phyloP scores from a whole-genome alignment of 2,888 invertebrate genomes.

The Diaperis boleti region DNA sequence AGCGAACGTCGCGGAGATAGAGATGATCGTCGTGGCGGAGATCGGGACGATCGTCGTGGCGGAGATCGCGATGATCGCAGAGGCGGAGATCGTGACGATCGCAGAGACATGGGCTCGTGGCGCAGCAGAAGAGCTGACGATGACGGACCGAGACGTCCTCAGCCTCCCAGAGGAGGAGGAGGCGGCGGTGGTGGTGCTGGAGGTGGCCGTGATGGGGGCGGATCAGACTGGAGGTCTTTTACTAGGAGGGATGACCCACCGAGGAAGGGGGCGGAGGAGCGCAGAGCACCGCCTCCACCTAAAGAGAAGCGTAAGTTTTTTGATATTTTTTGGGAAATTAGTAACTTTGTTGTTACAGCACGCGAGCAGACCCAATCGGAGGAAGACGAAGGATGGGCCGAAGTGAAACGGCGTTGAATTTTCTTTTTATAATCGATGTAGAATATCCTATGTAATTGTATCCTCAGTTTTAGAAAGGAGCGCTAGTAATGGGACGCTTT shows the following conservation, averaged over 20 bases:
- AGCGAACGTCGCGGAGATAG: not conserved
- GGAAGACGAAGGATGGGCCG: constrained; percentile 61
- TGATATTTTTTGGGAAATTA: constrained; percentile 24
- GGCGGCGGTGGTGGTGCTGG: constrained; percentile 7
- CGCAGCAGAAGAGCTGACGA: constrained; percentile 42
- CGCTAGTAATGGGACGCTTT: constrained; percentile 26
- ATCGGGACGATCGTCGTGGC: constrained; percentile 11
- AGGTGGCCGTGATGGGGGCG: constrained; percentile 24
- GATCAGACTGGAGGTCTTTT: constrained; percentile 44
- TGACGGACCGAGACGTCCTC: constrained; percentile 43
- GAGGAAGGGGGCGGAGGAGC: constrained; percentile 45
- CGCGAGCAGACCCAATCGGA: constrained; percentile 57
- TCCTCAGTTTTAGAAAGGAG: constrained; percentile 5
- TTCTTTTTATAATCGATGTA: constrained; percentile 10
- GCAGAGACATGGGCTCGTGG: constrained; percentile 49
- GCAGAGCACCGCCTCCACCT: constrained; percentile 49
- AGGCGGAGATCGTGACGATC: constrained; percentile 36
- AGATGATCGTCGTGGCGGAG: constrained; percentile 34
- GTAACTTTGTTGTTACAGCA: constrained; percentile 46
- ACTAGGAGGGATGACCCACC: constrained; percentile 49
- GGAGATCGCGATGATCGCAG: constrained; percentile 40
- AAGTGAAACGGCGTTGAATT: constrained; percentile 58
- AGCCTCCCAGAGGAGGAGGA: constrained; percentile 42
- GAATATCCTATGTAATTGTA: constrained; percentile 21
- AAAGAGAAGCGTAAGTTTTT: constrained; percentile 61